These are phyloP conservation scores for Cosmia trapezina DNA, from an alignment of 2,888 invertebrate species.

Conservation along the genomic window DNA sequence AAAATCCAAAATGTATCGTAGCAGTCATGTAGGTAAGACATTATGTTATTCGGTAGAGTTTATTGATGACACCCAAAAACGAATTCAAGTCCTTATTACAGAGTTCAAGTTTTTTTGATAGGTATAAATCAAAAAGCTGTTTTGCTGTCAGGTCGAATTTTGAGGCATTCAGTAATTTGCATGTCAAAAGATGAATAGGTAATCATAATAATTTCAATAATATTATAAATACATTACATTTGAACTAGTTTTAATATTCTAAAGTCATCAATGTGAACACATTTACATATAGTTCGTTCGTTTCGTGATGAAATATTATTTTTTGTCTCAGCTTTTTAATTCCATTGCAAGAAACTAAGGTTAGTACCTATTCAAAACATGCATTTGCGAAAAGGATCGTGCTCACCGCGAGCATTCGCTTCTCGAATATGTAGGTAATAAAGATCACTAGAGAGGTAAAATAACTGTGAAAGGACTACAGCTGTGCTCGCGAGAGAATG, in stretches of 20 bases:
- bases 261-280: neutral
- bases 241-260: neutral
- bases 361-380: neutral
- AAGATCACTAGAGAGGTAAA: neutral
- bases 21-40: no score
- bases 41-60: neutral
- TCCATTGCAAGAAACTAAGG: neutral
- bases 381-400: neutral
- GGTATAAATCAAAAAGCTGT: slow-evolving; percentile 4
- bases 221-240: neutral
- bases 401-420: neutral
- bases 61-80: slow-evolving; percentile 13
- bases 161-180: slow-evolving; percentile 5
- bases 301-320: neutral
- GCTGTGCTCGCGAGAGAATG: neutral
- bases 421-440: neutral
- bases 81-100: neutral
- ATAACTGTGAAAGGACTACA: neutral
- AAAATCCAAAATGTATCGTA: no score
- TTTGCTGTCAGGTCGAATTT: neutral
- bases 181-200: neutral
- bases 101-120: slow-evolving; percentile 8
- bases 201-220: neutral
- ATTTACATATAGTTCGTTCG: neutral
- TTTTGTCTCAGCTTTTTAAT: neutral